Conservation (phyloP, 2,888 invertebrate species). For the Oxycera nigricornis region DNA sequence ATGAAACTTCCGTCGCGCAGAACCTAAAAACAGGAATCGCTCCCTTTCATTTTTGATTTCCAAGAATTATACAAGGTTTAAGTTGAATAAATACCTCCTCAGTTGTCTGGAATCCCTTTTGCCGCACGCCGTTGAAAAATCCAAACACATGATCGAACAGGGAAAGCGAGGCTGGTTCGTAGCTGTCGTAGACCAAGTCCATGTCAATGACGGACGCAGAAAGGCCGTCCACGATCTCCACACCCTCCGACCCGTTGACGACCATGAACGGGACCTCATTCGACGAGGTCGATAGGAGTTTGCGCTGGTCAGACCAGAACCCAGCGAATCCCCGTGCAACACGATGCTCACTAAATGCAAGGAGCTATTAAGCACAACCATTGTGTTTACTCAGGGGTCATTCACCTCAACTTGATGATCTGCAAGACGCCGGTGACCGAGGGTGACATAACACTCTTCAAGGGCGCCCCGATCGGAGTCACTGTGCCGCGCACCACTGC, state of each 20-base stretch:
- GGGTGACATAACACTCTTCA: conserved; percentile 76
- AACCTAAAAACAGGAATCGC: too few species aligned
- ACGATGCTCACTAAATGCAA: conserved; percentile 74
- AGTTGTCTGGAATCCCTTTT: conserved; percentile 84
- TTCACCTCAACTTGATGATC: conserved; percentile 69
- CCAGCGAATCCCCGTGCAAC: conserved; percentile 84
- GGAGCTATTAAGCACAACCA: not conserved
- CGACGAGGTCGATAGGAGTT: conserved; percentile 78
- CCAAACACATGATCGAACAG: conserved; percentile 84
- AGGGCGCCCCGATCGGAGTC: conserved; percentile 76
- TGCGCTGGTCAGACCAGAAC: conserved; percentile 84
- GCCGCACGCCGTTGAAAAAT: conserved; percentile 82
- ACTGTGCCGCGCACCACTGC: conserved; percentile 79
- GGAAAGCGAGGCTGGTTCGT: conserved; percentile 77
- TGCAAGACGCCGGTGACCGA: conserved; percentile 80
- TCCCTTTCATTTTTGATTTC: too few species aligned
- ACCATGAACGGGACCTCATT: conserved; percentile 84
- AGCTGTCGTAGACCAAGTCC: conserved; percentile 83
- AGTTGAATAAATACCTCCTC: conserved; percentile 80
- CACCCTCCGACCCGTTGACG: conserved; percentile 67
- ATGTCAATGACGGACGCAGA: conserved; percentile 76
- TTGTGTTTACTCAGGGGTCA: not conserved
- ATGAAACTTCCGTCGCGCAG: conserved; percentile 81
- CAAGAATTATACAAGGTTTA: too few species aligned
- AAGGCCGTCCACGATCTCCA: conserved; percentile 79